Conservation (phyloP, 2,113 vertebrate genomes). For the Rhadina sibilatrix region DNA sequence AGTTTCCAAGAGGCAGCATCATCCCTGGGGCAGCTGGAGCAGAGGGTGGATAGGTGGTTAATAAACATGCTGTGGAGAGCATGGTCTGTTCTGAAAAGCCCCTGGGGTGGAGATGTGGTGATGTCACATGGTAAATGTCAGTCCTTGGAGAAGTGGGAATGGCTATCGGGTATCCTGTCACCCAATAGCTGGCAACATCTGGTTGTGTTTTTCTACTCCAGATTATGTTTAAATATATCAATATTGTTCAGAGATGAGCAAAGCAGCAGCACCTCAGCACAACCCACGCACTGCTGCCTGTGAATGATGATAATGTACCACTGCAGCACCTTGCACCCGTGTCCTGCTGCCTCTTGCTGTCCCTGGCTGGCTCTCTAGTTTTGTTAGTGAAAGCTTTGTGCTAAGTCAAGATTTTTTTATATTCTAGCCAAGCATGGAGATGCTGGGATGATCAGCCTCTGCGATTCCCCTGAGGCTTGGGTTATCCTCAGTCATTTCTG, state of each 20-base stretch:
- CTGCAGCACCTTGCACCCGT: background rate
- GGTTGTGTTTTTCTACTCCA: slow-evolving; percentile 57
- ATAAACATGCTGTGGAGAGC: slow-evolving; percentile 4
- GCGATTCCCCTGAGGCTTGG: accelerated
- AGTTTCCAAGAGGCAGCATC: background rate
- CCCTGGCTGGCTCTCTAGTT: background rate
- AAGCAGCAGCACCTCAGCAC: background rate
- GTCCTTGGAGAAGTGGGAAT: background rate
- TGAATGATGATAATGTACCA: background rate
- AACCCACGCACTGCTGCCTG: background rate
- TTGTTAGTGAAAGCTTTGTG: background rate
- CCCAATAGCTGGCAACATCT: slow-evolving; percentile 44
- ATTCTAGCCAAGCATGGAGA: background rate
- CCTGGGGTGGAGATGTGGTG: background rate
- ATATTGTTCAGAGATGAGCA: background rate
- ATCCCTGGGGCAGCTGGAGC: background rate
- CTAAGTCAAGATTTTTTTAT: background rate
- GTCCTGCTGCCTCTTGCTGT: background rate
- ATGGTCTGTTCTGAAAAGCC: slow-evolving; percentile 25
- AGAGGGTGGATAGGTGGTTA: background rate
- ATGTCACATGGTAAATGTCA: slow-evolving; percentile 55
- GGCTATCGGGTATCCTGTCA: slow-evolving; percentile 33
- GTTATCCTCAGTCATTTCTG: background rate
- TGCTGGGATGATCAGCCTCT: background rate
- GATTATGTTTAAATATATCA: slow-evolving; percentile 1